A percentile compares a stretch with the other conserved stretches of the same genome.
Conservation (phyloP, 2,888 invertebrate species). For the Lasioglossum malachurum region DNA sequence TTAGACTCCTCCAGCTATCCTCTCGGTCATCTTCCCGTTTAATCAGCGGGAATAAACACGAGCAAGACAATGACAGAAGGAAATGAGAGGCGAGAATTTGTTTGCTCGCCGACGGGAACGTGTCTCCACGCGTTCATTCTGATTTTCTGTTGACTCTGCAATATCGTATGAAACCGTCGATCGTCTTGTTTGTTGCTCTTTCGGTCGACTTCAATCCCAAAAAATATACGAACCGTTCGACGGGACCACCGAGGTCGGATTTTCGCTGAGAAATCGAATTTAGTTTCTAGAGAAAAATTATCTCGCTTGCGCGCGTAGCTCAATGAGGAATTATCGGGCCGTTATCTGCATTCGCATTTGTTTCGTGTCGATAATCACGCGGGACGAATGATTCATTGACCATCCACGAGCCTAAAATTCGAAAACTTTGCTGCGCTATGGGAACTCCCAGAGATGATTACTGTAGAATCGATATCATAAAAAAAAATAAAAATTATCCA, state of each 20-base stretch:
- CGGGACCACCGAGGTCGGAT: background rate
- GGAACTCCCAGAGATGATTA: too few relatives aligned
- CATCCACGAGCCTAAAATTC: background rate
- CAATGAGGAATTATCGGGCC: background rate
- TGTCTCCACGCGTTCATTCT: background rate
- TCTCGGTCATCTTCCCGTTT: slow-evolving; percentile 48
- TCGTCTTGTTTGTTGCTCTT: background rate
- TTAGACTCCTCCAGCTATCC: slow-evolving; percentile 60
- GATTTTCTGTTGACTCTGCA: background rate
- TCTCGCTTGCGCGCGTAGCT: background rate
- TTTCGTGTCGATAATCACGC: slow-evolving; percentile 1
- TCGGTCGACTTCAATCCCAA: background rate
- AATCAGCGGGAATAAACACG: slow-evolving; percentile 41
- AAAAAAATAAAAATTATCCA: too few relatives aligned
- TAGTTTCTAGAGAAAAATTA: background rate
- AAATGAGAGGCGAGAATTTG: slow-evolving; percentile 6
- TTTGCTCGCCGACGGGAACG: slow-evolving; percentile 3
- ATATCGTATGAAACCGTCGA: background rate
- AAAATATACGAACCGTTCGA: background rate
- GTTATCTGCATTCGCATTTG: slow-evolving; percentile 10
- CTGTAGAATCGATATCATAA: too few relatives aligned
- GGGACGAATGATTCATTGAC: background rate
- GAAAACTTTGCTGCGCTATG: background rate
- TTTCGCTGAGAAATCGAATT: background rate
- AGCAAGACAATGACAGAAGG: slow-evolving; percentile 21